Percentiles rank a stretch among this genome's conserved stretches.
These are phyloP conservation scores for Toxotes chatareus DNA, from an alignment of 2,113 vertebrate species.

Conservation along the genomic window DNA sequence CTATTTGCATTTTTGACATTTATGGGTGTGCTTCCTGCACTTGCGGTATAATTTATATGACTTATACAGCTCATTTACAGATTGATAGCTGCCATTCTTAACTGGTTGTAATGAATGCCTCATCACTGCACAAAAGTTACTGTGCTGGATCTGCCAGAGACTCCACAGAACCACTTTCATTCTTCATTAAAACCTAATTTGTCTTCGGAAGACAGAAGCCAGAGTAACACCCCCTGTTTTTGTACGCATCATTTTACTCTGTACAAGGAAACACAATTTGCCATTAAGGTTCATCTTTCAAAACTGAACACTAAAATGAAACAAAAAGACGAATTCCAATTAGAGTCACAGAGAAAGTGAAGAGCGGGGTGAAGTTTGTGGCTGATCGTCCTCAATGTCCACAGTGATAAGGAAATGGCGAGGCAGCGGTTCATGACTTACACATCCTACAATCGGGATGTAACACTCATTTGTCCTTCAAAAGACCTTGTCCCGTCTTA, in stretches of 20 bases:
- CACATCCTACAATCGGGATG: conserved; percentile 22
- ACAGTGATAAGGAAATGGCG: conserved; percentile 42
- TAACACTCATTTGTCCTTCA: conserved; percentile 57
- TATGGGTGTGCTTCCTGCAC: conserved; percentile 56
- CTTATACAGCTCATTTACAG: conserved; percentile 76
- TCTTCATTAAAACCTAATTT: conserved; percentile 80
- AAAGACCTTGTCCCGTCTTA: conserved; percentile 55
- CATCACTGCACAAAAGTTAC: conserved; percentile 68
- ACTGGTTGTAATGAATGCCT: conserved; percentile 77
- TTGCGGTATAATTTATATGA: conserved; percentile 70
- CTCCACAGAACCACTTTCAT: conserved; percentile 59
- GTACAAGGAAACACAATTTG: conserved; percentile 64
- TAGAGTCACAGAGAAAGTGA: conserved; percentile 16
- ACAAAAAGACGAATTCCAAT: conserved; percentile 44
- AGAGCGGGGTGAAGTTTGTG: conserved; percentile 15
- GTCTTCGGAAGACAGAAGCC: conserved; percentile 60
- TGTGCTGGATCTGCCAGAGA: conserved; percentile 55
- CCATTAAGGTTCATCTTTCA: conserved; percentile 63
- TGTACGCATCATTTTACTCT: conserved; percentile 64
- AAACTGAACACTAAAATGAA: conserved; percentile 42
- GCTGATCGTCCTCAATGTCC: conserved; percentile 23
- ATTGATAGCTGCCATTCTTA: conserved; percentile 83
- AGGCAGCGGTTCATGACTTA: conserved; percentile 37
- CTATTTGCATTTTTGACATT: conserved; percentile 81
- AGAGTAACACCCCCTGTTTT: conserved; percentile 45